Evolutionary conservation across 2,113 vertebrate species (phyloP), one percentile per base, ranked within the genome.

Genomic region (Xenus cinereus): DNA sequence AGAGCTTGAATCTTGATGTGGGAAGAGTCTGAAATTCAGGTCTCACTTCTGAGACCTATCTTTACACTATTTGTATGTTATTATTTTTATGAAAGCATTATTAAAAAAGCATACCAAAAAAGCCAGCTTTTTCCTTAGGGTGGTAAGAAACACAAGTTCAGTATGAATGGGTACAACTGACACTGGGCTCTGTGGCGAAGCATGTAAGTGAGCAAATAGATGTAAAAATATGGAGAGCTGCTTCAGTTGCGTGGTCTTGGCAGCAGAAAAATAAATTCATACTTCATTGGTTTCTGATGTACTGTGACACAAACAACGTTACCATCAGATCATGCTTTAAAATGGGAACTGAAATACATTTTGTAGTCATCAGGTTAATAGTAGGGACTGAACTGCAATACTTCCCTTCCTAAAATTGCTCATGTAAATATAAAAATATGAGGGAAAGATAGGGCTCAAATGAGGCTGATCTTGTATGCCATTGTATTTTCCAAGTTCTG

Each of bases 401-500:
- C 4, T 56, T 51, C 7, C n/a, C 30, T 59, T 89, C 22, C 67
- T 84, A n/a, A 82, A 79, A 68, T 45, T 84, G 35, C 27, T 68
- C 41, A 45, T 41, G 35, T 51, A 73, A 76, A 59, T 59, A 39
- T 15, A 33, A 74, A 93, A 93, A 45, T 46, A 39, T 3, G 45
- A 75, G 26, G 71, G 60, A 74, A 97, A 95, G 90, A 59, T 10
- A 51, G 33, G 69, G 10, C 60, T 74, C 6, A 4, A 69, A 83
- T 27, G n/a, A 21, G 63, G 27, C 53, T 3, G 27, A 84, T 50
- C 37, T 69, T 53, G 26, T 54, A 46, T 62, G 74, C 62, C 74
- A 78, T 71, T 91, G 89, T 89, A n/a, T 97, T 96, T 98, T 96
- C 84, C 82, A 89, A 60, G 78, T 96, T 92, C 88, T 96, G 88